Evolutionary conservation across 2,888 invertebrate genomes (phyloP), one percentile per base, ranked within the genome.

Genomic region (Nemurella pictetii): DNA sequence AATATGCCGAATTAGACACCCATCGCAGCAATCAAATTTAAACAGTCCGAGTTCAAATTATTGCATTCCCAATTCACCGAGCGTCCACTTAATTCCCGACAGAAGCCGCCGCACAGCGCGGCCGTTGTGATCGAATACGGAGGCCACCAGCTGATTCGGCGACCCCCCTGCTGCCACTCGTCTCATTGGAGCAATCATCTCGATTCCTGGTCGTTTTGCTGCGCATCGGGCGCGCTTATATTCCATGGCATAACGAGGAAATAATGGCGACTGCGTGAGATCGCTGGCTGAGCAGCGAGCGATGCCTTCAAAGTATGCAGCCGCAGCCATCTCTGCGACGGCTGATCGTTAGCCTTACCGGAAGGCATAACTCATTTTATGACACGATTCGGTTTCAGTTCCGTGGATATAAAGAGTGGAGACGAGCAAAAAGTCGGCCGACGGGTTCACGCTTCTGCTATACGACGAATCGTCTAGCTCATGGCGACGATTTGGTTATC

Each of bases 301-400:
- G 4, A 55, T 2, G 20, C 15, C 20, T 20, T 55, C 55, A 55
- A 55, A 3, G 55, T 20, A 20, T 55, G 55, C 55, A 55, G 55
- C 55, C 55, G n/a, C n/a, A n/a, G n/a, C n/a, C n/a, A n/a, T n/a
- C n/a, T n/a, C n/a, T n/a, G n/a, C 55, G 55, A 7, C 20, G 36
- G 15, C 28, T 9, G 26, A 75, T 75, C 75, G 75, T 28, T 28
- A 26, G 75, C 27, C 72, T 12, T 27, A 85, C 86, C 85, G 86
- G 86, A 86, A 86, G 85, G 35, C 84, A 86, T 86, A 81, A 86
- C 81, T 86, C 86, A 86, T 81, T 81, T 72, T 86, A 83, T 85
- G 86, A 84, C 86, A 85, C 30, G 83, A 85, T 82, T 36, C 29
- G 82, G 12, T 3, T 27, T 82, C 20, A 55, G 55, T 55, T 55